These are phyloP conservation scores for Enteromius mattozi DNA, from an alignment of 2,797 vertebrate species.

Conservation along the genomic window DNA sequence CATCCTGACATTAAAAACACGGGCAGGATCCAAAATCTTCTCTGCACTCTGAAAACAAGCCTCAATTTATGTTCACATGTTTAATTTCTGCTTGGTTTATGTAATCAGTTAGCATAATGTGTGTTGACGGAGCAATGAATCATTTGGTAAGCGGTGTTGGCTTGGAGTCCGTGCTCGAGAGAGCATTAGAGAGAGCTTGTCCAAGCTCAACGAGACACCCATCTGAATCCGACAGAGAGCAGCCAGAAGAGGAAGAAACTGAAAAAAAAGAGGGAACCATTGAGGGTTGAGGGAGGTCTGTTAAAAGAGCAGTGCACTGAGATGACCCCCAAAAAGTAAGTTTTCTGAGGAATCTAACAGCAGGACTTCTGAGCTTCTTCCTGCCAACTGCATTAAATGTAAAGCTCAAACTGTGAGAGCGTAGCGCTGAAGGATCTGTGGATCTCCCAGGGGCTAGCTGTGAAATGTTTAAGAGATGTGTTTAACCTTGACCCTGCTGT, in stretches of 20 bases:
- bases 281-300: neutral
- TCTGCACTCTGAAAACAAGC: constrained; percentile 14
- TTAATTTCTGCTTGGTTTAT: constrained; percentile 35
- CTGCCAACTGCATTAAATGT: constrained; percentile 31
- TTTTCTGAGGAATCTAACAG: constrained; percentile 14
- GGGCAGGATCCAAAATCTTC: constrained; percentile 22
- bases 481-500: constrained; percentile 13
- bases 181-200: constrained; percentile 7
- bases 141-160: constrained; percentile 39
- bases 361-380: neutral
- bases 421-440: neutral
- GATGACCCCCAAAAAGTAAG: constrained; percentile 25
- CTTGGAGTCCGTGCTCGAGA: constrained; percentile 14
- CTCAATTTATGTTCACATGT: constrained; percentile 21
- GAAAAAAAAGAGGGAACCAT: neutral
- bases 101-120: constrained; percentile 43
- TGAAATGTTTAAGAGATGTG: neutral
- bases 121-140: constrained; percentile 39
- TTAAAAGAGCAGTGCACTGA: constrained; percentile 5
- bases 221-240: neutral
- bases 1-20: constrained; percentile 31
- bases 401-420: constrained; percentile 16
- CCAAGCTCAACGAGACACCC: constrained; percentile 19
- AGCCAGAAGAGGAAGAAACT: constrained; percentile 21
- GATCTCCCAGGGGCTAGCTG: neutral